These are phyloP conservation scores for Zootoca vivipara DNA, from an alignment of 2,113 vertebrate species.

Conservation along the genomic window DNA sequence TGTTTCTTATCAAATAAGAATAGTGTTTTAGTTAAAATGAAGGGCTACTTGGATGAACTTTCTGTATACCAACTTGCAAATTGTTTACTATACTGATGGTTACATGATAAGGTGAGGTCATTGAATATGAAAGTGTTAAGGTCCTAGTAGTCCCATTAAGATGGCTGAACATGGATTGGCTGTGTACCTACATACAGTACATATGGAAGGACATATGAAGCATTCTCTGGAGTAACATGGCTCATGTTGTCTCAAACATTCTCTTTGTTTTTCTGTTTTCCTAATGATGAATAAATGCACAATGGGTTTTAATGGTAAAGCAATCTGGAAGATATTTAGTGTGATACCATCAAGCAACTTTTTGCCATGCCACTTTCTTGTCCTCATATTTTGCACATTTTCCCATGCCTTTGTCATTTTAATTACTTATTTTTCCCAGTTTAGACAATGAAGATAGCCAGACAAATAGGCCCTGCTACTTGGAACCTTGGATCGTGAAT, in stretches of 20 bases:
- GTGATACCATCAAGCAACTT: no score
- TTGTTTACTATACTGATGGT: no score
- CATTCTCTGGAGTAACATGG: not conserved
- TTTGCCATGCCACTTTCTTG: no score
- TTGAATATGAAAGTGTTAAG: not conserved
- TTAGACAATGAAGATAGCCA: not conserved
- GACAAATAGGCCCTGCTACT: not conserved
- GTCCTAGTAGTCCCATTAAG: not conserved
- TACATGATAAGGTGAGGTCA: not conserved
- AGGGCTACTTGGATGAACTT: not conserved
- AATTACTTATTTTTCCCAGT: not conserved
- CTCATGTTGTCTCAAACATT: no score
- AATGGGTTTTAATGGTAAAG: no score
- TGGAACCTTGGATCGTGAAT: constrained; percentile 28
- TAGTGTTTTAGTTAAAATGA: not conserved
- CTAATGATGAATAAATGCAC: no score
- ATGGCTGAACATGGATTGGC: not conserved
- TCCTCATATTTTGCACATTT: no score
- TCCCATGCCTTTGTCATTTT: no score
- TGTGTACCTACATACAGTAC: not conserved
- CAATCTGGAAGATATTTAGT: no score
- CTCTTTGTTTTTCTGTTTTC: no score
- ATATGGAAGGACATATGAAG: not conserved
- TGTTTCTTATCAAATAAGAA: not conserved
- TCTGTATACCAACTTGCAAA: not conserved